Conservation (phyloP, 2,113 vertebrate genomes). For the Heliornis fulica region DNA sequence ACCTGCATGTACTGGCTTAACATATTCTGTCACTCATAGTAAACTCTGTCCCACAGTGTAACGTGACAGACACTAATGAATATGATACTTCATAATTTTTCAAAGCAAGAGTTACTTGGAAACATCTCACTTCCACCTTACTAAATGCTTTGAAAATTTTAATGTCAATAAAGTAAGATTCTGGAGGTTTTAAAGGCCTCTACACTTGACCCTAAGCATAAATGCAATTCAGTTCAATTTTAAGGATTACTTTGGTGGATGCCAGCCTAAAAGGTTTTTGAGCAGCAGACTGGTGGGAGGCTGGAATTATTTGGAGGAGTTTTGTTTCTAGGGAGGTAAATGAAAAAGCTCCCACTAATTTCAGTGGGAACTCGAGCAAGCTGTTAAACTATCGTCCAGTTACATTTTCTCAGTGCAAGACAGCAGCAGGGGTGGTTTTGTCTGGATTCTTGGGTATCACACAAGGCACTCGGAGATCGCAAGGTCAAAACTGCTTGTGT, state of each 20-base stretch:
- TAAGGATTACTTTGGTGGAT: not conserved
- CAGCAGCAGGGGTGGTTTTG: constrained; percentile 17
- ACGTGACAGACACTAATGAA: constrained; percentile 59
- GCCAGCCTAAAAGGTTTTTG: not conserved
- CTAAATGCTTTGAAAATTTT: not conserved
- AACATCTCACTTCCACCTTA: not conserved
- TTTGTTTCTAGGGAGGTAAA: not conserved
- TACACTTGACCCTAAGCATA: not conserved
- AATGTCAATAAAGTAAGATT: not conserved
- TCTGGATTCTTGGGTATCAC: not conserved
- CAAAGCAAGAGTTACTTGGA: not conserved
- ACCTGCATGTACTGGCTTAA: constrained; percentile 51
- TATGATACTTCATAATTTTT: not conserved
- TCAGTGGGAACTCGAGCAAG: not conserved
- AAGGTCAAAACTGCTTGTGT: not conserved
- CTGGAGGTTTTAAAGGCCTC: not conserved
- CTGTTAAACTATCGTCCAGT: not conserved
- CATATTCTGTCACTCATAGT: constrained; percentile 30
- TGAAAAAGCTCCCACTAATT: not conserved
- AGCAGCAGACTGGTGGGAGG: constrained; percentile 24
- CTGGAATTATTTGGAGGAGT: constrained; percentile 9
- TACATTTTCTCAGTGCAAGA: not conserved
- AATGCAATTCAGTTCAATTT: not conserved
- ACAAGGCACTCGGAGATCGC: not conserved
- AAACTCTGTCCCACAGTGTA: not conserved